Percentiles rank a stretch among this genome's conserved stretches.
phyloP scores from a whole-genome alignment of 2,113 vertebrate species.

The Orthochromis malagaraziensis region DNA sequence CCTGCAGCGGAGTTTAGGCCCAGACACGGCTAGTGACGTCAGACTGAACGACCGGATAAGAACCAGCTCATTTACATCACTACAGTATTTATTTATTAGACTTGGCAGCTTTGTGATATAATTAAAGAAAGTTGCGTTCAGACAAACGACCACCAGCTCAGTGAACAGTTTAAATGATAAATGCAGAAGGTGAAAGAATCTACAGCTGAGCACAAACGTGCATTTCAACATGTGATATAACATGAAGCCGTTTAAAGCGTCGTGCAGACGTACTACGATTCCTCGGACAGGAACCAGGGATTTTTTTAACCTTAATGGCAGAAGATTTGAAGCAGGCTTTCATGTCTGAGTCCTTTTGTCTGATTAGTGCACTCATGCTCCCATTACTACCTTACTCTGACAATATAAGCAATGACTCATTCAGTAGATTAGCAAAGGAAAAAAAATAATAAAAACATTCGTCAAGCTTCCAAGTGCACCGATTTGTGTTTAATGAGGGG shows the following conservation, averaged over 20 bases:
- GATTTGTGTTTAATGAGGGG: background rate
- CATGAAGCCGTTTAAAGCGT: background rate
- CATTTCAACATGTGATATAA: background rate
- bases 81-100: background rate
- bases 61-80: background rate
- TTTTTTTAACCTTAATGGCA: background rate
- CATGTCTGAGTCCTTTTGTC: background rate
- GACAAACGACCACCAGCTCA: background rate
- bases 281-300: background rate
- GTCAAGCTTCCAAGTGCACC: background rate
- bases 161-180: background rate
- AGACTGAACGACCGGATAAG: fast-evolving
- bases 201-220: background rate
- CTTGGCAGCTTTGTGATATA: background rate
- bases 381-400: background rate
- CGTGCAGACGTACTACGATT: background rate
- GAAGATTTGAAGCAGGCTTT: background rate
- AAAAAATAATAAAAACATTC: background rate
- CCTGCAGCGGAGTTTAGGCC: too few relatives aligned
- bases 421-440: background rate
- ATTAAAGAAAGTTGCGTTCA: background rate
- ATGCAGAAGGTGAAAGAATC: background rate
- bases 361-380: background rate
- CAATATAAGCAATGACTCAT: background rate
- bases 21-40: too few relatives aligned